Evolutionary conservation across 2,888 invertebrate species (phyloP), one percentile per base, ranked within the genome.

Genomic region (Epinotia nisella): DNA sequence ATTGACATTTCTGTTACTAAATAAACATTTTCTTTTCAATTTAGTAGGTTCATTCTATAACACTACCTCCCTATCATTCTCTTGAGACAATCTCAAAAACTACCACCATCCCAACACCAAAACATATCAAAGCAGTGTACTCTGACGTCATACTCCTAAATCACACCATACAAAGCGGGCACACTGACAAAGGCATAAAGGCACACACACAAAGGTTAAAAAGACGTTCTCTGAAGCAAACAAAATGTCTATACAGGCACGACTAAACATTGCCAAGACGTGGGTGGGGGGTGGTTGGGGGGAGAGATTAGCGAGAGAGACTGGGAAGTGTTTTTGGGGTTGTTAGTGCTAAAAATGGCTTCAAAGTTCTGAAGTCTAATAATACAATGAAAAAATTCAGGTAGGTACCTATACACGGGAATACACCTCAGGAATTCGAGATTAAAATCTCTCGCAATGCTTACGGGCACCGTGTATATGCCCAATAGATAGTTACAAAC

Each of bases 231-330:
- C 49, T 61, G 69, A 39, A 84, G 82, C 87, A 90, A 91, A 92
- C 90, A 91, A 91, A 91, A 90, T 86, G 82, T 85, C 86, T 91
- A 88, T 88, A 88, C 86, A 86, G 83, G 85, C 86, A 86, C 87
- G 86, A 89, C 91, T 89, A 88, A 90, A 87, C 90, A 87, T 89
- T 90, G 88, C 88, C 91, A 91, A 91, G 92, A 92, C 90, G 88
- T 80, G 85, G 90, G 83, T 49, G 62, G 84, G 82, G 74, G 78
- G 81, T 85, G 83, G 75, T 66, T 78, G 78, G 74, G 76, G 77
- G 79, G 75, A 71, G 13, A 60, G 71, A 74, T 64, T 71, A 70
- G 83, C 75, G 70, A 83, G 73, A 76, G 67, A 78, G 81, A 82
- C 81, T 77, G 77, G 78, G 76, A 78, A 81, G 78, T 79, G 74